phyloP scores from a whole-genome alignment of 2,888 invertebrate genomes.

The Aporophyla nigra region DNA sequence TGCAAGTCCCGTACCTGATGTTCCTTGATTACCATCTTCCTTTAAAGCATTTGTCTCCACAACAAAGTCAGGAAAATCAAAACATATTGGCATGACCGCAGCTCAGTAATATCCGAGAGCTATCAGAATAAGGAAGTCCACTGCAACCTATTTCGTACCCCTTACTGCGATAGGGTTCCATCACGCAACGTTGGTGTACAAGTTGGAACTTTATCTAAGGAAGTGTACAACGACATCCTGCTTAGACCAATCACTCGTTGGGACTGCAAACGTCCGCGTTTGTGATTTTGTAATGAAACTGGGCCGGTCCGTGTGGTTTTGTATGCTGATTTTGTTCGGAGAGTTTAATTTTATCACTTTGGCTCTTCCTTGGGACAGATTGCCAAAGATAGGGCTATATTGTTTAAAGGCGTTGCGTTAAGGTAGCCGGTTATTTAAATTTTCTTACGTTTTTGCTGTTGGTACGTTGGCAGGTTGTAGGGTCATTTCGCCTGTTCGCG shows the following conservation, averaged over 20 bases:
- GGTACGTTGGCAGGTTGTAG: too few relatives aligned
- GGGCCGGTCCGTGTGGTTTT: conserved; percentile 51
- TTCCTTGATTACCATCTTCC: background rate
- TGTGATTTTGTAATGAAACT: conserved; percentile 59
- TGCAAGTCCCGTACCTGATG: background rate
- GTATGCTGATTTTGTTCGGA: conserved; percentile 34
- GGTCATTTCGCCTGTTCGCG: too few relatives aligned
- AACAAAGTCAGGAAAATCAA: conserved; percentile 44
- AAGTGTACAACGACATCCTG: conserved; percentile 75
- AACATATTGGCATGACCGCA: conserved; percentile 51
- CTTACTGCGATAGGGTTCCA: conserved; percentile 61
- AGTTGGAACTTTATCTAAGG: conserved; percentile 67
- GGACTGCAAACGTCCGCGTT: conserved; percentile 56
- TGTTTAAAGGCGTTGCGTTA: background rate
- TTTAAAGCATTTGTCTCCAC: conserved; percentile 9
- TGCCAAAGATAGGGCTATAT: too few relatives aligned
- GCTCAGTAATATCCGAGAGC: conserved; percentile 58
- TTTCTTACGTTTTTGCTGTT: too few relatives aligned
- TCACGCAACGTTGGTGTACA: conserved; percentile 43
- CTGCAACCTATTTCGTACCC: conserved; percentile 65
- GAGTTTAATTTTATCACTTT: conserved; percentile 24
- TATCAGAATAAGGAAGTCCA: conserved; percentile 67
- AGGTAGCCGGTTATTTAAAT: too few relatives aligned
- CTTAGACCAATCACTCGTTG: conserved; percentile 67
- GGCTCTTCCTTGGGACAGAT: conserved; percentile 8